Base-by-base conservation (phyloP, 2,888 invertebrate species). In the Meteorus colon region DNA sequence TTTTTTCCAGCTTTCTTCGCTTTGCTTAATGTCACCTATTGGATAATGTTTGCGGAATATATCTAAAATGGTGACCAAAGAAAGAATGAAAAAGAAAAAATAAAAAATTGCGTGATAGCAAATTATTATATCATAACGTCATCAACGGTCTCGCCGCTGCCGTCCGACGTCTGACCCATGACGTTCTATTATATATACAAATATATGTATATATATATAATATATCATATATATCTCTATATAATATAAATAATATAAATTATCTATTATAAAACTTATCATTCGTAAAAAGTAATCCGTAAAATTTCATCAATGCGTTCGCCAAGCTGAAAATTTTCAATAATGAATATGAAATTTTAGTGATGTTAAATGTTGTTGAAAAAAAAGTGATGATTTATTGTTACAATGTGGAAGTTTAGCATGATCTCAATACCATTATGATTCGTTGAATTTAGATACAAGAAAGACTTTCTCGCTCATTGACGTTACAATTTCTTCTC, bases 31-130 rank as follows among this genome's bases (percentile, higher is more conserved):
- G 90, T 91, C 79, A 93, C 93, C 80, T 95, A 95, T 86, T 95
- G 95, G 95, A 92, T 93, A 82, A 91, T 93, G 86, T 95, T 95
- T 88, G 94, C 94, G 75, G 93, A 94, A 86, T 94, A 94, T 87
- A 92, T 94, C 86, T 93, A 92, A 19, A 55, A 4, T 55, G 55
- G 55, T 55, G 24, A 8, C 10, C 2, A 24, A 55, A 55, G n/a
- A 55, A 10, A 91, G 85, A 34, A 68, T 71, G 51, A 45, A 31
- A 71, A 72, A 59, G 34, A n/a, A 29, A 41, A 16, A 68, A 60
- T 45, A 34, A 51, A n/a, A n/a, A 66, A 27, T 10, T 41, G 29
- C 27, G 29, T 27, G 48, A n/a, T 16, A 71, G 55, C 65, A 29
- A 55, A 55, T 51, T 69, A 69, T 69, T 41, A 24, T 67, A 67